A percentile compares a stretch with the other conserved stretches of the same genome.
phyloP scores from a whole-genome alignment of 1,140 invertebrate species.

The Pantala flavescens region DNA sequence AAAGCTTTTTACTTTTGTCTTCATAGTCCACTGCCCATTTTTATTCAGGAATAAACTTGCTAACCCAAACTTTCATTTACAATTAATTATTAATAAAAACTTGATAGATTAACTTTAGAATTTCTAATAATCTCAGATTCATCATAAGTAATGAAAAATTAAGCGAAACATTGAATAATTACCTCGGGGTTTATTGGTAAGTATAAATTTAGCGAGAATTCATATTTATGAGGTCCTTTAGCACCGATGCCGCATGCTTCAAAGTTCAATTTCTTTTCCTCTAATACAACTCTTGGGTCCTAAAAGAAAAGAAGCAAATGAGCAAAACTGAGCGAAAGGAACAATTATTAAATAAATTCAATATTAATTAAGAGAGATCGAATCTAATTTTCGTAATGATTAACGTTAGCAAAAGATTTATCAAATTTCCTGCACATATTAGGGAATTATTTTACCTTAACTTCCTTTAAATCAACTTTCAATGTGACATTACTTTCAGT shows the following conservation, averaged over 20 bases:
- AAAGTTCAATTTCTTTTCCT: slow-evolving; percentile 49
- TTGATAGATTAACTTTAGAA: too few species aligned
- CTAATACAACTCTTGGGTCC: slow-evolving; percentile 46
- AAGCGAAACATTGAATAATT: too few species aligned
- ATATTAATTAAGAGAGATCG: background rate
- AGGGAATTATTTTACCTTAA: slow-evolving; percentile 42
- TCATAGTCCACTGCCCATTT: too few species aligned
- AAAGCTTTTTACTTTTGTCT: too few species aligned
- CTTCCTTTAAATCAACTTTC: slow-evolving; percentile 76
- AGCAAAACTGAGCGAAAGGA: slow-evolving; percentile 20
- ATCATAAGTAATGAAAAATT: too few species aligned
- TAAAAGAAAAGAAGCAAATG: slow-evolving; percentile 26
- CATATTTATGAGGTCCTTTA: slow-evolving; percentile 55
- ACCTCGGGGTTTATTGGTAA: slow-evolving; percentile 56
- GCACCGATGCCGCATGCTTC: slow-evolving; percentile 55
- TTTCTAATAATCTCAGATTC: too few species aligned
- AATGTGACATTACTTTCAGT: slow-evolving; percentile 61
- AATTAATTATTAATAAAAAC: too few species aligned
- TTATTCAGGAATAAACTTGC: too few species aligned
- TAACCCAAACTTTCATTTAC: too few species aligned
- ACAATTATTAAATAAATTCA: background rate
- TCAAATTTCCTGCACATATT: slow-evolving; percentile 13
- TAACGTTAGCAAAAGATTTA: background rate
- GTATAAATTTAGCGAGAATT: slow-evolving; percentile 61
- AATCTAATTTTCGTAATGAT: too few species aligned